Base-by-base conservation (phyloP, 1,140 invertebrate genomes). In the Calephelis virginiensis region DNA sequence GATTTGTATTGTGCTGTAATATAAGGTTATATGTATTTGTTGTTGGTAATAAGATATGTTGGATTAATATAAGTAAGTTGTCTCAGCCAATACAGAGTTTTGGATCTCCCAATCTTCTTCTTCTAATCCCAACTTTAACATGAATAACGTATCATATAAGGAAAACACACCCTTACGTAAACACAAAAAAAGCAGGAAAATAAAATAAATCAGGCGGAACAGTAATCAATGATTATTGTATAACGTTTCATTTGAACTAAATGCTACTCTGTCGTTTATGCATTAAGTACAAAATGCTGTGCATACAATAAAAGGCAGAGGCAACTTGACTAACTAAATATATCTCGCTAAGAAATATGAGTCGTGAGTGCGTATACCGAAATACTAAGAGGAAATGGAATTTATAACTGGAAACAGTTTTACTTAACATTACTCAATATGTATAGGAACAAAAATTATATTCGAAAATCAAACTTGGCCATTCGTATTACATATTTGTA, bases 291-390 rank as follows among this genome's bases (percentile, higher is more conserved):
- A 50, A 12, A 70, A 64, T 64, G n/a, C 61, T 56, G 1, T 45
- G 9, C 38, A 59, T 6, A 11, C 40, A 12, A 67, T 8, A 28
- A n/a, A 40, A 64, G 69, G 70, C 66, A 72, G 68, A 70, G 73
- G 75, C 74, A 77, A 67, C 70, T 48, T 48, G 63, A 69, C 65
- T 49, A 72, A 74, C 75, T 70, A 74, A 72, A 77, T 76, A 76
- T 74, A 77, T 67, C 66, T 59, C 49, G 64, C 61, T 59, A 46
- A 60, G 69, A 67, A 65, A 65, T 65, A 53, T 65, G 63, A 65
- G 40, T 59, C 17, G 11, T 59, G 56, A 59, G 1, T 53, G 14
- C 11, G 50, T 45, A 65, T 50, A 65, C 38, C 45, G 63, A 59
- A 65, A 65, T 68, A 61, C 68, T 67, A 64, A 65, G 64, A 69